A percentile compares a stretch with the other conserved stretches of the same genome.
Evolutionary conservation across 2,113 vertebrate species (phyloP).

Genomic region (Arvicanthis niloticus): DNA sequence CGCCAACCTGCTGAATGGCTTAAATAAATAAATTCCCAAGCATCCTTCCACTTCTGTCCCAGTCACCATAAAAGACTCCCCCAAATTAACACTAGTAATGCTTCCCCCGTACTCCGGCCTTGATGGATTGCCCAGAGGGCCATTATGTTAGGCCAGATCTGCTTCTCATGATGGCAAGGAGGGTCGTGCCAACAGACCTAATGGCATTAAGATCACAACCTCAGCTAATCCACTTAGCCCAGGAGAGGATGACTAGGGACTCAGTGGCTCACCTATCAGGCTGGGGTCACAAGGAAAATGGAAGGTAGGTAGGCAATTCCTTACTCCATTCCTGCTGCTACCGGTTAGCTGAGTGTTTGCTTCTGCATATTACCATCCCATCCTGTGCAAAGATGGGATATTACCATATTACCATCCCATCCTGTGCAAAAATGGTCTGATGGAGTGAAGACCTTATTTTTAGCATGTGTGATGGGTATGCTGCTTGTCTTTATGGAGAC

Average conservation of each 20-base stretch:
- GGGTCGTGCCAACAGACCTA: slow-evolving; percentile 79
- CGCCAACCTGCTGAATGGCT: slow-evolving; percentile 65
- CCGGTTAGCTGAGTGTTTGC: not conserved
- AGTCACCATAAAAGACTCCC: slow-evolving; percentile 76
- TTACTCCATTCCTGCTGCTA: not conserved
- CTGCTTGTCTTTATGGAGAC: not conserved
- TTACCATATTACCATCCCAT: too few species aligned
- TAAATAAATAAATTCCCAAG: slow-evolving; percentile 75
- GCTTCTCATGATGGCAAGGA: slow-evolving; percentile 81
- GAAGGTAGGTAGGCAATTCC: not conserved
- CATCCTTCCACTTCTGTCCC: slow-evolving; percentile 47
- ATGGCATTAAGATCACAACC: slow-evolving; percentile 75
- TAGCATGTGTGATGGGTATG: not conserved
- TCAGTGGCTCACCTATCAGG: not conserved
- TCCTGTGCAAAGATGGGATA: not conserved
- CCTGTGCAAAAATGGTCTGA: not conserved
- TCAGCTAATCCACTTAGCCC: slow-evolving; percentile 74
- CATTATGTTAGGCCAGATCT: slow-evolving; percentile 80
- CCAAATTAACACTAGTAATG: slow-evolving; percentile 83
- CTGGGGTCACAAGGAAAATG: slow-evolving; percentile 21
- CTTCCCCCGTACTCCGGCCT: slow-evolving; percentile 75
- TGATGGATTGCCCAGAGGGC: slow-evolving; percentile 82
- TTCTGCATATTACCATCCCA: not conserved
- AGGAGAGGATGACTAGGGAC: slow-evolving; percentile 51
- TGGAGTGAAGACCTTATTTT: not conserved